These are phyloP conservation scores for Ephestia elutella DNA, from an alignment of 1,140 invertebrate genomes.

Conservation along the genomic window DNA sequence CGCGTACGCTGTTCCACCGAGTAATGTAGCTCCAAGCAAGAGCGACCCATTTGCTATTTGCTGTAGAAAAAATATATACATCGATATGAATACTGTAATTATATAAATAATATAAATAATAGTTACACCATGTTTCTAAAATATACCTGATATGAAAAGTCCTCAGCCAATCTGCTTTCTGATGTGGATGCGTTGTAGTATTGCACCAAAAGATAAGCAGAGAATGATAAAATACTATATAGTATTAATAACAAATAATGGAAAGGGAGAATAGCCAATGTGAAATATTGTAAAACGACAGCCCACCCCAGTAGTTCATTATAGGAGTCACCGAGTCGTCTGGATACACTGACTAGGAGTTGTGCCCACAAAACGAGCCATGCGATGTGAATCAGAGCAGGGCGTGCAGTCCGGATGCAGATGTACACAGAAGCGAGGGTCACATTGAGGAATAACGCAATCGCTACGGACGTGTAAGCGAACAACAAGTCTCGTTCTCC, in stretches of 20 bases:
- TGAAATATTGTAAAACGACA: slow-evolving; percentile 87
- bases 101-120: neutral
- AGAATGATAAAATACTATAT: slow-evolving; percentile 52
- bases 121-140: neutral
- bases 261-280: slow-evolving; percentile 88
- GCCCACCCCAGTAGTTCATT: slow-evolving; percentile 82
- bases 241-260: slow-evolving; percentile 74
- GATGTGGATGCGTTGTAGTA: slow-evolving; percentile 52
- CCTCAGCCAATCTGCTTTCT: slow-evolving; percentile 48
- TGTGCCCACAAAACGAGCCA: slow-evolving; percentile 79
- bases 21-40: slow-evolving; percentile 79
- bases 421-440: slow-evolving; percentile 63
- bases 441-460: slow-evolving; percentile 73
- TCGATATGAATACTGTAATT: neutral
- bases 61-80: slow-evolving; percentile 65
- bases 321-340: slow-evolving; percentile 66
- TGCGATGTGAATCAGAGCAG: slow-evolving; percentile 76
- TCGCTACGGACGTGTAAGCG: slow-evolving; percentile 68
- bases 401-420: slow-evolving; percentile 46
- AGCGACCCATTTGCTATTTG: slow-evolving; percentile 81
- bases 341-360: slow-evolving; percentile 73
- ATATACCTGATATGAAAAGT: slow-evolving; percentile 57
- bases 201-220: slow-evolving; percentile 53
- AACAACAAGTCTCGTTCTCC: slow-evolving; percentile 74
- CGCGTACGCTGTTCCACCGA: slow-evolving; percentile 87